Evolutionary conservation across 2,113 vertebrate species (phyloP).

Genomic region (Pomatorhinus ruficollis): DNA sequence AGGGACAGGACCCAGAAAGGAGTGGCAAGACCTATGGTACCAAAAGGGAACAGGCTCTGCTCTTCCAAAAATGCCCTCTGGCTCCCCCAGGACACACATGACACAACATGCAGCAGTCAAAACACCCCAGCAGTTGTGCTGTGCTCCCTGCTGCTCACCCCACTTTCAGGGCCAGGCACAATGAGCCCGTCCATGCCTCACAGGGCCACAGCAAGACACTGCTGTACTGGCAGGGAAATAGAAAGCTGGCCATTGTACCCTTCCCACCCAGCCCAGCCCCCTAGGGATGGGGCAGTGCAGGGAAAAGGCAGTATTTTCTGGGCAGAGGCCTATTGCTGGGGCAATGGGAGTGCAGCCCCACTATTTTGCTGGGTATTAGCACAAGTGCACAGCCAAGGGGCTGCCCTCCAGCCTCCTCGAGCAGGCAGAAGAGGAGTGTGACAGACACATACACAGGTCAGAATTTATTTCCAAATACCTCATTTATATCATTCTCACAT

Average conservation of each 20-base stretch:
- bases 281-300: not conserved
- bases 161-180: accelerated
- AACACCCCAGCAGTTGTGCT: not conserved
- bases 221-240: not conserved
- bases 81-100: accelerated
- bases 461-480: slow-evolving; percentile 70
- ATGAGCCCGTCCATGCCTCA: accelerated
- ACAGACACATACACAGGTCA: slow-evolving; percentile 12
- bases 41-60: accelerated
- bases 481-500: slow-evolving; percentile 58
- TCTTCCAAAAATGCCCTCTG: not conserved
- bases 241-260: accelerated
- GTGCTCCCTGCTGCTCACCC: accelerated
- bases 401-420: not conserved
- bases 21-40: not conserved
- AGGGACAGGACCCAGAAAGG: not conserved
- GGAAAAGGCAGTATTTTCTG: not conserved
- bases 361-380: accelerated
- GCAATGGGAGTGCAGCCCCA: accelerated
- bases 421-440: not conserved
- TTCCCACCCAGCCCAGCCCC: not conserved
- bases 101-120: not conserved
- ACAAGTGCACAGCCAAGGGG: accelerated
- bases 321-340: not conserved
- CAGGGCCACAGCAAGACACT: not conserved